These are phyloP conservation scores for Babyrousa celebensis DNA, from an alignment of 2,797 vertebrate genomes.

Conservation along the genomic window DNA sequence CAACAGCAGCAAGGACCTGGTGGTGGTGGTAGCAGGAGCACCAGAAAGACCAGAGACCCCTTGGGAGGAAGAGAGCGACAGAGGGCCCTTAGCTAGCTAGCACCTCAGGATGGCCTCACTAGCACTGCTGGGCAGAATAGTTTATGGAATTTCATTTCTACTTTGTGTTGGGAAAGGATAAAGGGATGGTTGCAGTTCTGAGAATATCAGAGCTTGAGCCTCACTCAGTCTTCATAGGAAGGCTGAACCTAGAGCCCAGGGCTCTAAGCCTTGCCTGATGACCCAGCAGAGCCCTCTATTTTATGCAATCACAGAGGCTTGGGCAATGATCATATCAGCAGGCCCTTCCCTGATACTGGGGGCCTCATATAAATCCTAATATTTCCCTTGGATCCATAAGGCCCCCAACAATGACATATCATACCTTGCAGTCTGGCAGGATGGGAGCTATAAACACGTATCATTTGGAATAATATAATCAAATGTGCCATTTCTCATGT, in stretches of 20 bases:
- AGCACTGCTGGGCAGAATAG: neutral
- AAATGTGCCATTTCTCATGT: slow-evolving; percentile 32
- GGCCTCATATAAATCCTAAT: neutral
- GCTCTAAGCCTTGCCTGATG: neutral
- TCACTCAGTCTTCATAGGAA: neutral
- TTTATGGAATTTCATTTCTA: slow-evolving; percentile 16
- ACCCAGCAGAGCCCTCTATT: neutral
- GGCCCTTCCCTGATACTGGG: neutral
- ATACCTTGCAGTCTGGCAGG: neutral
- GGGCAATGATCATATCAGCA: neutral
- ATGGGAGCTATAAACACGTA: neutral
- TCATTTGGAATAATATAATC: neutral
- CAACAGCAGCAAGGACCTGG: neutral
- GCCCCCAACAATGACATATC: neutral
- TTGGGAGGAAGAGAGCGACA: neutral
- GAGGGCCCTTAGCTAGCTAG: neutral
- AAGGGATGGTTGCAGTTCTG: neutral
- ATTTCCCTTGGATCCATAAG: neutral
- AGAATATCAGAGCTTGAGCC: neutral
- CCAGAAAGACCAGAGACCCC: neutral
- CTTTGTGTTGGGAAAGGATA: neutral
- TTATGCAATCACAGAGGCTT: neutral
- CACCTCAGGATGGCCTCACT: neutral
- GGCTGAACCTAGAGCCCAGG: neutral
- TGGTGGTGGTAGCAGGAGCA: neutral